Conservation (phyloP, 2,888 invertebrate species). For the Cephus nigrinus region DNA sequence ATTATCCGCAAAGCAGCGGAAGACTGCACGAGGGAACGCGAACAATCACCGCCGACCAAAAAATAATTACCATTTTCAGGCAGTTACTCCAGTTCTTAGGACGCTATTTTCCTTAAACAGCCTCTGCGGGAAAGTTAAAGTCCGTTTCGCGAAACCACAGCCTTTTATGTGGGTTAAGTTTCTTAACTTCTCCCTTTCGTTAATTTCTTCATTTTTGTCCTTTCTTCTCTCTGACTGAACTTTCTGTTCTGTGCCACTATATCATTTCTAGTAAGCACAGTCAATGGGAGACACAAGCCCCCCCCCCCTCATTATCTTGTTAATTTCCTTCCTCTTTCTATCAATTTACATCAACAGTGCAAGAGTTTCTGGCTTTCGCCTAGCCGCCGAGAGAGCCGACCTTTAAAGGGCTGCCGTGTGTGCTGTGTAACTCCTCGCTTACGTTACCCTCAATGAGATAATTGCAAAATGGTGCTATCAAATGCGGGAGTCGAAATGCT, state of each 20-base stretch:
- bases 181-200: neutral
- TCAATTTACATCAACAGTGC: neutral
- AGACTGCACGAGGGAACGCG: neutral
- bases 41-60: neutral
- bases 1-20: neutral
- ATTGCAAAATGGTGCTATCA: too few species aligned
- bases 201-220: neutral
- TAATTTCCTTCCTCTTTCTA: neutral
- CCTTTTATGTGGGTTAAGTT: neutral
- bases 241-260: neutral
- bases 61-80: constrained; percentile 7
- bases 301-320: neutral
- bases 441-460: too few species aligned
- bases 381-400: too few species aligned
- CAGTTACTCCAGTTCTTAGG: neutral
- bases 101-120: neutral
- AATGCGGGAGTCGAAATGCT: too few species aligned
- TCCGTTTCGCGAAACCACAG: neutral
- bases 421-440: too few species aligned
- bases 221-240: neutral
- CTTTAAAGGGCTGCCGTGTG: too few species aligned
- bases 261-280: neutral
- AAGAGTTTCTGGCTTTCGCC: too few species aligned
- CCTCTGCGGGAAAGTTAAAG: neutral
- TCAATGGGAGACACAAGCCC: neutral